A percentile compares a stretch with the other conserved stretches of the same genome.
phyloP scores from a whole-genome alignment of 2,797 vertebrate genomes.

The Sebastes hubbsi region DNA sequence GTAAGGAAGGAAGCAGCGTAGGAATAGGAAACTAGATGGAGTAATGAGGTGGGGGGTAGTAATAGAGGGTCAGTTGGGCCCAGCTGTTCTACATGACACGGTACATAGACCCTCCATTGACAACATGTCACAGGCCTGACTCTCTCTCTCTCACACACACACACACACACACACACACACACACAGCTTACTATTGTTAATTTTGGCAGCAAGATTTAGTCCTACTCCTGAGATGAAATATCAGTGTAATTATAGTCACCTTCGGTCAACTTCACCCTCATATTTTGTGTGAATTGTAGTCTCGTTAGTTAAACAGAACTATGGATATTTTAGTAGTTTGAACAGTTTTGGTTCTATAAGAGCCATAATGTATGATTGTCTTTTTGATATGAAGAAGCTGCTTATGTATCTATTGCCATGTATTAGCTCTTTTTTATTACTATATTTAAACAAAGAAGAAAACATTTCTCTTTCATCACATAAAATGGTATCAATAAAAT shows the following conservation, averaged over 20 bases:
- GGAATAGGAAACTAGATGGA: constrained; percentile 7
- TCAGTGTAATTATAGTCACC: background rate
- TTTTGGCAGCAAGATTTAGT: background rate
- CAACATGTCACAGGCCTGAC: constrained; percentile 15
- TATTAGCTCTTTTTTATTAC: too few species aligned
- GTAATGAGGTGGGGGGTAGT: constrained; percentile 36
- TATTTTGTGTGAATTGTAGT: background rate
- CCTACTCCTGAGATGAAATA: background rate
- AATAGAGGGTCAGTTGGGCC: constrained; percentile 44
- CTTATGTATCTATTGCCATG: background rate
- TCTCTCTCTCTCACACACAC: background rate
- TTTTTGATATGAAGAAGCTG: background rate
- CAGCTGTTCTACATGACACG: constrained; percentile 70
- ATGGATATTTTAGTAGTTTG: background rate
- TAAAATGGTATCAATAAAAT: too few species aligned
- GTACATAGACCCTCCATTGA: constrained; percentile 58
- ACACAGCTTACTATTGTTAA: background rate
- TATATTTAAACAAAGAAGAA: too few species aligned
- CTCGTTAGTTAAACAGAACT: background rate
- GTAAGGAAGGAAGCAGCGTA: background rate
- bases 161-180: background rate
- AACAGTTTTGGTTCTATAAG: background rate
- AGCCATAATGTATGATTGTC: background rate
- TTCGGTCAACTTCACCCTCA: background rate
- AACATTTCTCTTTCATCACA: too few species aligned